Base-by-base conservation (phyloP, 2,797 vertebrate genomes). In the Rhodeus uyekii region DNA sequence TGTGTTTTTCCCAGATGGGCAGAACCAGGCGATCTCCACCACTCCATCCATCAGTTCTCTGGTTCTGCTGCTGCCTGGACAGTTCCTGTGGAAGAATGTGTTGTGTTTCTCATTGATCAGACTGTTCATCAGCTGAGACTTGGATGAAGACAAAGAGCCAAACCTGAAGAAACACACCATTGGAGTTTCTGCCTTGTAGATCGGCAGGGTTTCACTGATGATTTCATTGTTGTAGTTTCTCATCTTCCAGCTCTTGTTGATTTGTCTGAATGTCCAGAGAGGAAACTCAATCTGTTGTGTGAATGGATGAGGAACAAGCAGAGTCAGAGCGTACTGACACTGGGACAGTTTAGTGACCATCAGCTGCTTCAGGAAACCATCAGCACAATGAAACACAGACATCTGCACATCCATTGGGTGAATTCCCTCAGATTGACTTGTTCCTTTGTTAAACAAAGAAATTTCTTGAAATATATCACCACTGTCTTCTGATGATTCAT, bases 71-170 rank as follows among this genome's bases (percentile, higher is more conserved):
- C 50, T 53, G 50, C 50, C 50, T 53, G 50, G 3, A 1, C 50
- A 53, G 50, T 53, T n/a, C 50, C 50, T 60, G 58, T 60, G 27
- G 27, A 60, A 60, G 58, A 60, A 60, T 2, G 58, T 60, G 58
- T 60, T 60, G 58, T 60, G 58, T 60, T 60, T 60, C 27, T 60
- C 58, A 60, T 60, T 60, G 58, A 60, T 60, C 58, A 60, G 58
- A 60, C 27, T 29, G 5, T 60, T 60, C 58, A 60, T 60, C 5
- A 60, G 58, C 0, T 60, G 58, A 60, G 58, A 60, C 27, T 60
- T 60, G 1, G 58, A 60, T 29, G 58, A 60, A 0, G 58, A 60
- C 27, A 60, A 24, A 16, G 58, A 60, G 58, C 27, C 58, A 7
- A 60, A 29, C 27, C 58, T 60, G 58, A 60, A 60, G 58, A 60